These are phyloP conservation scores for Microplitis manilae DNA, from an alignment of 2,888 invertebrate species.

Conservation along the genomic window DNA sequence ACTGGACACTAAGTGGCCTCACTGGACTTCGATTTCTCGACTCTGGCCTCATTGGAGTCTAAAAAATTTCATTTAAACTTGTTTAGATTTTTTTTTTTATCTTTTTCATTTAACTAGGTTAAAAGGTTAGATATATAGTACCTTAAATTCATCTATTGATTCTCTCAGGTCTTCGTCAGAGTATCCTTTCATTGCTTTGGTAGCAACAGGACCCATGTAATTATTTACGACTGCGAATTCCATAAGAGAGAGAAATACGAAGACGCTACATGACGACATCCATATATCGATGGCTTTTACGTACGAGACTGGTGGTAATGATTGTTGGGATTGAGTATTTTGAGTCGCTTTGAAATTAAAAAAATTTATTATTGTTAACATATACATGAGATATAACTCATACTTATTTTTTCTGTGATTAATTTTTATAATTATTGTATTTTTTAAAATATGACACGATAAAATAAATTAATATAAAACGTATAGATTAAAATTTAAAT, in stretches of 20 bases:
- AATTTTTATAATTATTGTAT: too few species aligned
- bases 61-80: conserved; percentile 20
- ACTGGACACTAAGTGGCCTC: conserved; percentile 75
- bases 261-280: conserved; percentile 94
- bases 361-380: conserved; percentile 3
- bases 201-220: conserved; percentile 89
- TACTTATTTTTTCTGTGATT: too few species aligned
- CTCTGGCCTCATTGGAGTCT: conserved; percentile 70
- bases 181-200: conserved; percentile 91
- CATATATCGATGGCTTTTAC: conserved; percentile 94
- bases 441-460: too few species aligned
- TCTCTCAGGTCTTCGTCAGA: conserved; percentile 86
- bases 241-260: conserved; percentile 91
- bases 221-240: conserved; percentile 93
- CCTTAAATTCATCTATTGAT: conserved; percentile 84
- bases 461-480: too few species aligned
- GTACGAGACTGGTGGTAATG: conserved; percentile 91
- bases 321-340: conserved; percentile 92
- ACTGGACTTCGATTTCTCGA: conserved; percentile 68
- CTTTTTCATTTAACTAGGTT: background rate
- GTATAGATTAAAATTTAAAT: too few species aligned
- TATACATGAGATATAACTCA: too few species aligned
- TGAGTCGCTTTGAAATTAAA: conserved; percentile 81
- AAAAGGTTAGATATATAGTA: conserved; percentile 61
- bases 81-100: background rate